phyloP scores from a whole-genome alignment of 2,888 invertebrate genomes.

The Metopia argyrocephala region DNA sequence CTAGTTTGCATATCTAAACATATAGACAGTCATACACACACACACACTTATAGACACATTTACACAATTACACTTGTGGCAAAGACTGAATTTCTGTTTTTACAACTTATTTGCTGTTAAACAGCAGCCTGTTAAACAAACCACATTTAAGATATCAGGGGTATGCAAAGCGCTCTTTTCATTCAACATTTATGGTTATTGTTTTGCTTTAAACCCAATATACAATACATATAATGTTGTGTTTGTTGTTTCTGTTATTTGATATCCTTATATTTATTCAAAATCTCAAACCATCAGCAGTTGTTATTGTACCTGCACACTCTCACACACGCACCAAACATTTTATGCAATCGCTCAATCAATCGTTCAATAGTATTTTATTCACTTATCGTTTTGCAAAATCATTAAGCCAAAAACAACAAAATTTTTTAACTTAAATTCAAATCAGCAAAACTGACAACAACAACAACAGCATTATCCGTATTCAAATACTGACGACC shows the following conservation, averaged over 20 bases:
- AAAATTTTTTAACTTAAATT: slow-evolving; percentile 32
- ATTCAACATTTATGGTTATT: slow-evolving; percentile 15
- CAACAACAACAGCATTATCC: slow-evolving; percentile 20
- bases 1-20: slow-evolving; percentile 31
- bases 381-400: slow-evolving; percentile 34
- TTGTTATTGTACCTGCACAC: slow-evolving; percentile 22
- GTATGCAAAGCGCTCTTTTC: no score
- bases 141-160: no score
- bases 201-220: slow-evolving; percentile 15
- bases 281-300: slow-evolving; percentile 31
- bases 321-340: not conserved
- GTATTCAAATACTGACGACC: slow-evolving; percentile 40
- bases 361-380: not conserved
- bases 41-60: not conserved
- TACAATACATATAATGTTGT: slow-evolving; percentile 21
- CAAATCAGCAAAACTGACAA: slow-evolving; percentile 27
- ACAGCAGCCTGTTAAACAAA: no score
- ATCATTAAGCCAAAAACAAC: not conserved
- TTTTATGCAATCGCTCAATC: slow-evolving; percentile 35
- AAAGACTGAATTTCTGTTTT: not conserved
- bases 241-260: slow-evolving; percentile 43
- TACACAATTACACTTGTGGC: not conserved
- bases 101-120: no score
- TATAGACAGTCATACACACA: not conserved
- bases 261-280: slow-evolving; percentile 53